These are phyloP conservation scores for Entomyzon cyanotis DNA, from an alignment of 2,113 vertebrate genomes.

Conservation along the genomic window DNA sequence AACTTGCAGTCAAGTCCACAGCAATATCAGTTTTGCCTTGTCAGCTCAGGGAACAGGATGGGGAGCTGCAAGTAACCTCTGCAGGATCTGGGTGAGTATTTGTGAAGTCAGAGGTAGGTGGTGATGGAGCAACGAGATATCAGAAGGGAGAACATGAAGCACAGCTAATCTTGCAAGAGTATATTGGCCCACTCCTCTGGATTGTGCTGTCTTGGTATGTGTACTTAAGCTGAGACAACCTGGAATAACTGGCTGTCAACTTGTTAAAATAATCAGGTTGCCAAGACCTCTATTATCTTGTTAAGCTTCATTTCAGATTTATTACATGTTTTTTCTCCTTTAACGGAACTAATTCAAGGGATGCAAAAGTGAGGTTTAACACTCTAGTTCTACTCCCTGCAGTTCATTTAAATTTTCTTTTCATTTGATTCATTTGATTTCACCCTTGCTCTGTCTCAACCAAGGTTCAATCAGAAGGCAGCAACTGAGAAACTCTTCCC, in stretches of 20 bases:
- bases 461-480: background rate
- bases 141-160: background rate
- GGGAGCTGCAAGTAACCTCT: background rate
- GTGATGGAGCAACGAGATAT: background rate
- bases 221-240: background rate
- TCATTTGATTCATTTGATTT: background rate
- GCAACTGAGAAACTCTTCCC: background rate
- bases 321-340: background rate
- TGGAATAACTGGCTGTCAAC: background rate
- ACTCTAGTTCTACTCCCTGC: background rate
- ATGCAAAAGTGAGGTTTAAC: background rate
- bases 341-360: background rate
- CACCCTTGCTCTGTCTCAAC: background rate
- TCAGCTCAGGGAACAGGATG: background rate
- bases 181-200: background rate
- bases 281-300: background rate
- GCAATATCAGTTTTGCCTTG: background rate
- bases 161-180: background rate
- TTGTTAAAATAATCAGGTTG: background rate
- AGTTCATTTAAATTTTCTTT: background rate
- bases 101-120: background rate
- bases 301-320: background rate
- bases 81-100: background rate
- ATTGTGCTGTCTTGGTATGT: background rate
- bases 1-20: background rate